A percentile compares a stretch with the other conserved stretches of the same genome.
phyloP scores from a whole-genome alignment of 2,888 invertebrate genomes.

The Coelogynopora nodosa region DNA sequence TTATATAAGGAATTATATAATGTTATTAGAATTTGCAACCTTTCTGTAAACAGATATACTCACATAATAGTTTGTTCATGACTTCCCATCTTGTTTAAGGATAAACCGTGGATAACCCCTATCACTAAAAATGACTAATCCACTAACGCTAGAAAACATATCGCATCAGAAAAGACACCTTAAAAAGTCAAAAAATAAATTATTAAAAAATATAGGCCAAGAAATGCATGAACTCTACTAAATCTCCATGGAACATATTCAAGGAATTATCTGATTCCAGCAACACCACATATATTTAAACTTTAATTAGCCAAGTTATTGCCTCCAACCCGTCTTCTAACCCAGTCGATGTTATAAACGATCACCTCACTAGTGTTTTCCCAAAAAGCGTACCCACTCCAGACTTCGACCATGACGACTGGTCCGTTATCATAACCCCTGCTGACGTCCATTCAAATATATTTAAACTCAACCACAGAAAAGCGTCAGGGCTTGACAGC shows the following conservation, averaged over 20 bases:
- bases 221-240: background rate
- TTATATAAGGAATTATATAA: too few species aligned
- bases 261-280: background rate
- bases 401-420: background rate
- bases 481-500: background rate
- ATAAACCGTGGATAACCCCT: too few species aligned
- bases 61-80: too few species aligned
- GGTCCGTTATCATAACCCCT: background rate
- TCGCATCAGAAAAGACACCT: too few species aligned
- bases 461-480: background rate
- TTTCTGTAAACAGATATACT: too few species aligned
- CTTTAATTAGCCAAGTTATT: background rate
- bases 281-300: background rate
- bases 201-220: background rate
- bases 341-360: background rate
- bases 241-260: background rate
- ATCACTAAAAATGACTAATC: too few species aligned
- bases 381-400: background rate
- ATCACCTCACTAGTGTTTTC: background rate
- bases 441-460: background rate
- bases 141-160: too few species aligned
- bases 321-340: background rate
- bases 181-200: background rate
- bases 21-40: too few species aligned
- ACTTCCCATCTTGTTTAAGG: too few species aligned